phyloP scores from a whole-genome alignment of 2,113 vertebrate genomes.

The Columbina picui region DNA sequence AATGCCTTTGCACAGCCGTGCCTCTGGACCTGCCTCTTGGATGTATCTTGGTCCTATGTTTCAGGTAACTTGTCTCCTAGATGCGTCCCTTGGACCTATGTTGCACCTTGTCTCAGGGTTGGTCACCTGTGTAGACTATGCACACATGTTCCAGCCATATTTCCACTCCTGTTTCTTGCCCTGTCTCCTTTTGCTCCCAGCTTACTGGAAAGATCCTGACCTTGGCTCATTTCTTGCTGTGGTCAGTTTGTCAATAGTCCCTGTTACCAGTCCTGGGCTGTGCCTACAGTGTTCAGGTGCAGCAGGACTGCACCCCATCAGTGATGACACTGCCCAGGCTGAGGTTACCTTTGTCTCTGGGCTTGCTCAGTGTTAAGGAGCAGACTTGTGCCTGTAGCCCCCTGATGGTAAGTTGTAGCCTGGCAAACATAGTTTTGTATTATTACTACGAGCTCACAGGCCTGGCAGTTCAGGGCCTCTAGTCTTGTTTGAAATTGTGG shows the following conservation, averaged over 20 bases:
- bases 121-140: background rate
- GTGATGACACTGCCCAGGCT: accelerated
- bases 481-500: background rate
- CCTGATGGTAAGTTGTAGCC: background rate
- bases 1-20: background rate
- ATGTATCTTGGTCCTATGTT: background rate
- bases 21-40: background rate
- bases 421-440: background rate
- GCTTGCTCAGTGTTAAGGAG: background rate
- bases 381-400: background rate
- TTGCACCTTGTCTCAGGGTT: background rate
- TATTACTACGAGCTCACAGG: background rate
- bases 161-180: background rate
- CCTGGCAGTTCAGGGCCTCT: background rate
- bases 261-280: background rate
- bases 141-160: background rate
- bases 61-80: background rate
- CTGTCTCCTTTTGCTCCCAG: background rate
- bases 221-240: background rate
- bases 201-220: background rate
- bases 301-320: background rate
- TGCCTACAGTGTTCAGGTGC: background rate
- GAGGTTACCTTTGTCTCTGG: background rate
- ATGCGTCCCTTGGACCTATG: background rate
- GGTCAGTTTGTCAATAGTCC: accelerated